phyloP scores from a whole-genome alignment of 2,113 vertebrate species.

The Eretmochelys imbricata region DNA sequence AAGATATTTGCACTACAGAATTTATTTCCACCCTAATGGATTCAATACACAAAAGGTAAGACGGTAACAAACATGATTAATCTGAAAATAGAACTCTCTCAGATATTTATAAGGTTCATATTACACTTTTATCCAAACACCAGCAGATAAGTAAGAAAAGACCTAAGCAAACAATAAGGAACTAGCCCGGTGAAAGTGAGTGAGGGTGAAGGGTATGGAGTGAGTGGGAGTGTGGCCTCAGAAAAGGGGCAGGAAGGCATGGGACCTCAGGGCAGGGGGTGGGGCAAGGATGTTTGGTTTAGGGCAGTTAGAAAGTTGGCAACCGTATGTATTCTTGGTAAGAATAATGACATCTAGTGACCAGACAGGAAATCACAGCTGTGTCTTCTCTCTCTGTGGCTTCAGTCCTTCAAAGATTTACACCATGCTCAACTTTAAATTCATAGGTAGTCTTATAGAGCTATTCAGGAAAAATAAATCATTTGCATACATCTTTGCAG shows the following conservation, averaged over 20 bases:
- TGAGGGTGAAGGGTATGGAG: too few relatives aligned
- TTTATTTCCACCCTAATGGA: not conserved
- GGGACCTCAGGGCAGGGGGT: too few relatives aligned
- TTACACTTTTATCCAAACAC: not conserved
- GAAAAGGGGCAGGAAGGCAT: too few relatives aligned
- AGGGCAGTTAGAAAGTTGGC: too few relatives aligned
- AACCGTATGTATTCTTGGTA: constrained; percentile 13
- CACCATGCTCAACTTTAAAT: fast-evolving
- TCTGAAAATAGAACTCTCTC: not conserved
- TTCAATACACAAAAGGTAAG: not conserved
- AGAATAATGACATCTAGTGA: constrained; percentile 80
- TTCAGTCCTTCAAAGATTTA: not conserved
- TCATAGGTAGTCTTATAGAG: not conserved
- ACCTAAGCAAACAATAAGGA: not conserved
- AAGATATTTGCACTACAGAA: not conserved
- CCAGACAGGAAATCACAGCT: constrained; percentile 65
- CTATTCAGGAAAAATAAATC: not conserved
- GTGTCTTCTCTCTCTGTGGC: not conserved
- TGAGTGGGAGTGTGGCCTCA: too few relatives aligned
- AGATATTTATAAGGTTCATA: not conserved
- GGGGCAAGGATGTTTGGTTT: too few relatives aligned
- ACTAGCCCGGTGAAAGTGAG: not conserved
- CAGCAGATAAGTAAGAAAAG: not conserved
- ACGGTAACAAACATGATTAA: not conserved
- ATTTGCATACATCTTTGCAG: not conserved